phyloP scores from a whole-genome alignment of 2,888 invertebrate genomes.

The Copidosoma aretas region DNA sequence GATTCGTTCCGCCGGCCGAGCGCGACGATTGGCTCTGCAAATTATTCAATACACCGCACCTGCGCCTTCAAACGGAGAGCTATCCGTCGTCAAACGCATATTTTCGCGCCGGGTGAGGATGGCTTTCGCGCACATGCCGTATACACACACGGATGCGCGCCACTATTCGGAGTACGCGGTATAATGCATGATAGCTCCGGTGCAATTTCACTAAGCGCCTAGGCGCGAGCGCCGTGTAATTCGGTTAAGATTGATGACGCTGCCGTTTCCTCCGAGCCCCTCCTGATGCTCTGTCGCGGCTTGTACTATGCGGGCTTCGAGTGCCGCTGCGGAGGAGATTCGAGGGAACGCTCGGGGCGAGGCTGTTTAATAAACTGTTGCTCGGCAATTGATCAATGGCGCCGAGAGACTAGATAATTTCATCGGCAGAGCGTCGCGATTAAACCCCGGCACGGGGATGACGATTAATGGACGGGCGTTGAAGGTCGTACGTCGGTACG shows the following conservation, averaged over 20 bases:
- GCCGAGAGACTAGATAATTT: too few relatives aligned
- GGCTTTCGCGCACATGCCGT: background rate
- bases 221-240: background rate
- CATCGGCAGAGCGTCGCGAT: too few relatives aligned
- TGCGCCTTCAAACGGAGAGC: background rate
- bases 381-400: too few relatives aligned
- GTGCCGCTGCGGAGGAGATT: too few relatives aligned
- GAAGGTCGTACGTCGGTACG: too few relatives aligned
- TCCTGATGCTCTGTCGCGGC: slow-evolving; percentile 17
- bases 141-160: background rate
- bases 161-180: background rate
- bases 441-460: too few relatives aligned
- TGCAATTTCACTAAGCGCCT: background rate
- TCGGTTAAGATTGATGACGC: background rate
- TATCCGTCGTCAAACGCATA: background rate
- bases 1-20: background rate
- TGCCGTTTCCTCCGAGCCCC: background rate
- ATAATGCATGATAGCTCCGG: background rate
- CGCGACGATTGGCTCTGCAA: background rate
- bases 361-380: too few relatives aligned
- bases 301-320: background rate
- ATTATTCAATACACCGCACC: background rate
- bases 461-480: too few relatives aligned
- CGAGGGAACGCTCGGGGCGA: too few relatives aligned
- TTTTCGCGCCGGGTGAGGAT: background rate